Conservation (phyloP, 37 sponge, comb jelly and placozoan species). For the Corticium candelabrum region DNA sequence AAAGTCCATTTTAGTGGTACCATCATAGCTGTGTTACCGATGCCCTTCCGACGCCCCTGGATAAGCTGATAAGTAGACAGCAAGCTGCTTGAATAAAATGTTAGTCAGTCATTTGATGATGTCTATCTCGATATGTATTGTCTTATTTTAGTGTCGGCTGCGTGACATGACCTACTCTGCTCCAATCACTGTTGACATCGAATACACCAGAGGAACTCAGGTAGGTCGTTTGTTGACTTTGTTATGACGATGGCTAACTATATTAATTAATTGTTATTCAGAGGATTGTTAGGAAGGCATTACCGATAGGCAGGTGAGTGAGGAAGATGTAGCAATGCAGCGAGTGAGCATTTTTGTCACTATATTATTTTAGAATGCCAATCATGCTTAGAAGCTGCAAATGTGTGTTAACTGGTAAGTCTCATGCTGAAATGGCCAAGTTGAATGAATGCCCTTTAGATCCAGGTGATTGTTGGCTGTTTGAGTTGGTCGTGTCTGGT, state of each 20-base stretch:
- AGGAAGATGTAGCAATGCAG: too few species aligned
- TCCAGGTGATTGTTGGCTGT: slow-evolving; percentile 33
- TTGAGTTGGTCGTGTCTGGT: neutral
- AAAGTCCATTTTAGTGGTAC: too few species aligned
- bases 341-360: too few species aligned
- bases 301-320: slow-evolving; percentile 14
- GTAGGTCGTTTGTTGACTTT: slow-evolving; percentile 9
- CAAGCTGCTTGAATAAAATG: too few species aligned
- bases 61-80: too few species aligned
- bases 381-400: slow-evolving; percentile 89
- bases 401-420: slow-evolving; percentile 76
- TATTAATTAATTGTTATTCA: slow-evolving; percentile 1
- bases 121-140: neutral
- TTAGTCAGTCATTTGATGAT: too few species aligned
- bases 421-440: slow-evolving; percentile 68
- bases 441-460: slow-evolving; percentile 94
- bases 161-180: slow-evolving; percentile 94
- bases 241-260: neutral
- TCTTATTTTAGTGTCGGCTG: slow-evolving; percentile 56
- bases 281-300: slow-evolving; percentile 10
- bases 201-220: slow-evolving; percentile 92
- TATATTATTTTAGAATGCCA: slow-evolving; percentile 71
- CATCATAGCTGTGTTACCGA: too few species aligned
- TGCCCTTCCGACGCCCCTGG: too few species aligned
- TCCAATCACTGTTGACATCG: slow-evolving; percentile 89